These are phyloP conservation scores for Podarcis lilfordi DNA, from an alignment of 2,797 vertebrate species.

Conservation along the genomic window DNA sequence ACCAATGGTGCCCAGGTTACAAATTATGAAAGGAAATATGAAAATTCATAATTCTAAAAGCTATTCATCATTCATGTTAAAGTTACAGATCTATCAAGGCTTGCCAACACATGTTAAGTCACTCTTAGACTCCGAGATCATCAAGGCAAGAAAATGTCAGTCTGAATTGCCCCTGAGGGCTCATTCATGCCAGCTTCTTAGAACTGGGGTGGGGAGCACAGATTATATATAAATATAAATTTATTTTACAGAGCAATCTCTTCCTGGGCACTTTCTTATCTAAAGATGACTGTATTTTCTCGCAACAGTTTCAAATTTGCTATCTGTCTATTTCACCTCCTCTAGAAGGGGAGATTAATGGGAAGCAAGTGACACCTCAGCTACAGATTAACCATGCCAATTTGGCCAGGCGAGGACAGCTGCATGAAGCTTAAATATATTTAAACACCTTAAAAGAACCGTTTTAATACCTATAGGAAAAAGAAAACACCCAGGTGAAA, in stretches of 20 bases:
- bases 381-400: slow-evolving; percentile 21
- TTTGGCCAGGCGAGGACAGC: slow-evolving; percentile 3
- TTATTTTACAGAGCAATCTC: neutral
- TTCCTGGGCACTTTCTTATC: slow-evolving; percentile 4
- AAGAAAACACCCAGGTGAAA: neutral
- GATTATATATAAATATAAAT: neutral
- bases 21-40: neutral
- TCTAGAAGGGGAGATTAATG: neutral
- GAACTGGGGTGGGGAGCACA: neutral
- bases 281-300: neutral
- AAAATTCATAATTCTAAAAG: neutral
- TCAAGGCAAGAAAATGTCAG: neutral
- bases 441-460: neutral
- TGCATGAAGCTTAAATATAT: neutral
- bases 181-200: neutral
- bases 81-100: too few species aligned
- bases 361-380: neutral
- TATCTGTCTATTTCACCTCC: slow-evolving; percentile 35
- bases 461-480: neutral
- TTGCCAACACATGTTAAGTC: too few species aligned
- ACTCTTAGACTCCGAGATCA: too few species aligned
- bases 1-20: neutral
- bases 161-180: neutral
- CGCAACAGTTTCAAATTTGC: slow-evolving; percentile 13
- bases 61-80: too few species aligned